Evolutionary conservation across 1,140 invertebrate species (phyloP), one percentile per base, ranked within the genome.

Genomic region (Drosophila pandora): DNA sequence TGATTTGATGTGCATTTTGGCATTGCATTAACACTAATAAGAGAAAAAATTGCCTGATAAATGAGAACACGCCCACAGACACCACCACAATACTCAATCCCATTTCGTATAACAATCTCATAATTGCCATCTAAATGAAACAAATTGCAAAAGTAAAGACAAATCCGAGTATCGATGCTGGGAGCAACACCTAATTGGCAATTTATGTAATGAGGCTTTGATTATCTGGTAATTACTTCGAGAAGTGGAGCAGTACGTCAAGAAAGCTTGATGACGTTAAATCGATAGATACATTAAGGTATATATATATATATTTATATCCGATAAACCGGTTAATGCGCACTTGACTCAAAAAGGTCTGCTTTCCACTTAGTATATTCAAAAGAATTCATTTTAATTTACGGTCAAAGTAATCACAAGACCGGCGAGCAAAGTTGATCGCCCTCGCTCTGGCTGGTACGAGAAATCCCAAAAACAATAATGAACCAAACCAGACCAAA

Each of bases 391-490:
- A 39, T 75, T 76, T 84, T 50, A 75, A 75, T 78, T 85, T 71
- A 58, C 73, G 64, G 59, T 58, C 43, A 69, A 74, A 65, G 67
- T 77, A 79, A 80, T 76, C 76, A 69, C 58, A 84, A 76, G 63
- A 67, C 32, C 41, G 70, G 55, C 62, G 41, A 43, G 30, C 74
- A 79, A 76, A 87, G 83, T 87, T 87, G 78, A 82, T 87, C 82
- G 82, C 83, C 82, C 82, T 87, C 78, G 65, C 75, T 61, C 61
- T 61, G 74, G 60, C 78, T 87, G 82, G 82, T 87, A 87, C 82
- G 62, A 75, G 45, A 78, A 68, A 71, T 67, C 53, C 49, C 75
- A 62, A 58, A 55, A 67, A 43, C 48, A 59, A 48, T 23, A 61
- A 48, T 30, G 56, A 68, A 60, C 59, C 22, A 55, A 45, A 67